Evolutionary conservation across 2,888 invertebrate species (phyloP).

Genomic region (Pachycephus smyrnensis): DNA sequence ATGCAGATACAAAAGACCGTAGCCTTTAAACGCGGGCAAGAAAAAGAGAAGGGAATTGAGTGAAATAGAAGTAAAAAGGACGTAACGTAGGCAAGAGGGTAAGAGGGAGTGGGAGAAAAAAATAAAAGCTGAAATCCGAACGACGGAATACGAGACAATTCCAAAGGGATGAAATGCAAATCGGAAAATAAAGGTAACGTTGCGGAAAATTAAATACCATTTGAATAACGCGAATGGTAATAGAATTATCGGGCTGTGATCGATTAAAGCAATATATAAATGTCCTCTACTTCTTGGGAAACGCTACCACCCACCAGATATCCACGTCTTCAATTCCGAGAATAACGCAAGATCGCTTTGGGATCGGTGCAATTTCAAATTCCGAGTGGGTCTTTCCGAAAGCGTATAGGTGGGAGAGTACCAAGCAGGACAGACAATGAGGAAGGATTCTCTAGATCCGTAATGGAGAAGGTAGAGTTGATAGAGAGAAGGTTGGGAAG

Average conservation of each 20-base stretch:
- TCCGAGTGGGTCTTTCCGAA: no score
- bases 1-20: conserved; percentile 55
- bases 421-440: no score
- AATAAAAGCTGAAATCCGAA: conserved; percentile 24
- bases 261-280: conserved; percentile 49
- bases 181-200: conserved; percentile 60
- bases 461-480: no score
- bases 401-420: no score
- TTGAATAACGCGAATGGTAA: conserved; percentile 59
- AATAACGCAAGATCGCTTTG: no score
- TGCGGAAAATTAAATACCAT: conserved; percentile 64
- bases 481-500: no score
- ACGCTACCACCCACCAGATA: no score
- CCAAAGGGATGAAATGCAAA: conserved; percentile 62
- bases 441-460: no score
- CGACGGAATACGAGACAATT: conserved; percentile 44
- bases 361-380: no score
- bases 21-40: conserved; percentile 52
- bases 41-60: conserved; percentile 27
- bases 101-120: conserved; percentile 21
- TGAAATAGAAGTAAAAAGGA: conserved; percentile 30
- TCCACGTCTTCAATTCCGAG: no score
- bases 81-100: conserved; percentile 28
- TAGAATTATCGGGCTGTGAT: conserved; percentile 57
- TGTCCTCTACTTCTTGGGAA: no score